Percentiles rank a stretch among this genome's conserved stretches.
Conservation (phyloP, 2,797 vertebrate genomes). For the Eulemur mongoz region DNA sequence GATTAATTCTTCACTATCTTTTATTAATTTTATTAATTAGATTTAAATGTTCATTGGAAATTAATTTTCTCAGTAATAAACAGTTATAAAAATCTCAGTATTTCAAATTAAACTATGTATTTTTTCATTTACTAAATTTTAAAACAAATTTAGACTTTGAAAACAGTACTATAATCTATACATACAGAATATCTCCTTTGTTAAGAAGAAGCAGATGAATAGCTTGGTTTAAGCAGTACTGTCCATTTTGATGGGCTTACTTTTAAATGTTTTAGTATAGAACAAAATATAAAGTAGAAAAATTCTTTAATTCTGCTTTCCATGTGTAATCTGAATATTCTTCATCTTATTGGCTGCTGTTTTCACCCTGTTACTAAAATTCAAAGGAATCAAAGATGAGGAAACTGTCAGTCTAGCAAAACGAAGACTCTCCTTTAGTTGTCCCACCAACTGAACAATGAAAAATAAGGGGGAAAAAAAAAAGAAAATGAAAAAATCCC, state of each 20-base stretch:
- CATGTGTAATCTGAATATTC: background rate
- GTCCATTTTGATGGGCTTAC: background rate
- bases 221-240: background rate
- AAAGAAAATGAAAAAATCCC: background rate
- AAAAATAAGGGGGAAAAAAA: background rate
- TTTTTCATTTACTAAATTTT: conserved; percentile 16
- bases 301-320: background rate
- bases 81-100: background rate
- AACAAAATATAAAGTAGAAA: background rate
- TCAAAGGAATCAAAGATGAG: background rate
- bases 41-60: conserved; percentile 5
- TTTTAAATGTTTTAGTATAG: background rate
- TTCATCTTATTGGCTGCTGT: background rate
- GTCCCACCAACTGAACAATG: background rate
- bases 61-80: conserved; percentile 26
- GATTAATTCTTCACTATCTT: background rate
- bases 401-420: background rate
- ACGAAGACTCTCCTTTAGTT: background rate
- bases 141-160: conserved; percentile 30
- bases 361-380: background rate
- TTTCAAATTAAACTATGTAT: conserved; percentile 9
- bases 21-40: conserved; percentile 34
- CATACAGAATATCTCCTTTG: background rate
- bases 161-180: background rate
- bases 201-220: background rate